Conservation (phyloP, 1,140 invertebrate species). For the Microplitis demolitor region DNA sequence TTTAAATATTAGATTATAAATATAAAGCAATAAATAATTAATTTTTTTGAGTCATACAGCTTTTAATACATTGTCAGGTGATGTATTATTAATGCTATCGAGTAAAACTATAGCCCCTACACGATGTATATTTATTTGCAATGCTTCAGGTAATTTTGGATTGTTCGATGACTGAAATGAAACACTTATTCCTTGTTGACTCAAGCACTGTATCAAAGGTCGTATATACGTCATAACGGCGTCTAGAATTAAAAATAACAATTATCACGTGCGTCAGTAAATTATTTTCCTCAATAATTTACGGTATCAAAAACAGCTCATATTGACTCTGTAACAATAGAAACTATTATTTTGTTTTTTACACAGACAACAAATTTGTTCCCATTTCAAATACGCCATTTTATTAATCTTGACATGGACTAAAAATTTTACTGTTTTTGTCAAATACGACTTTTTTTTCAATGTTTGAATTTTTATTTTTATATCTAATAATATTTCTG, state of each 20-base stretch:
- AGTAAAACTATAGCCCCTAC: constrained; percentile 29
- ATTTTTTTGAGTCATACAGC: constrained; percentile 21
- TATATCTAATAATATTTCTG: no score
- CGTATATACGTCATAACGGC: constrained; percentile 27
- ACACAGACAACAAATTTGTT: no score
- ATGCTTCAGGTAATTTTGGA: constrained; percentile 28
- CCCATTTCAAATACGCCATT: no score
- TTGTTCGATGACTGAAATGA: constrained; percentile 20
- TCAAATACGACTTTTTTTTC: no score
- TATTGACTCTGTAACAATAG: no score
- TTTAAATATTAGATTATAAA: background rate
- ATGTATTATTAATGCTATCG: constrained; percentile 30
- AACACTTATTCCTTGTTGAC: constrained; percentile 29
- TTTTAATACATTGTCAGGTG: constrained; percentile 24
- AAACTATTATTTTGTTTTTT: no score
- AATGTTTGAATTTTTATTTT: no score
- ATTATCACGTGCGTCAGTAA: background rate
- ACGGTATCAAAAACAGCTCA: background rate
- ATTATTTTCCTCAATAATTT: background rate
- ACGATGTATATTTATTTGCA: constrained; percentile 28
- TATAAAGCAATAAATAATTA: background rate
- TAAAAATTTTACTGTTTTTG: no score
- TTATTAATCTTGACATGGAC: no score
- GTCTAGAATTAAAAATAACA: constrained; percentile 24
- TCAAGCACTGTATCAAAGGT: constrained; percentile 30